These are phyloP conservation scores for Eilema caniola DNA, from an alignment of 2,888 invertebrate species.

Conservation along the genomic window DNA sequence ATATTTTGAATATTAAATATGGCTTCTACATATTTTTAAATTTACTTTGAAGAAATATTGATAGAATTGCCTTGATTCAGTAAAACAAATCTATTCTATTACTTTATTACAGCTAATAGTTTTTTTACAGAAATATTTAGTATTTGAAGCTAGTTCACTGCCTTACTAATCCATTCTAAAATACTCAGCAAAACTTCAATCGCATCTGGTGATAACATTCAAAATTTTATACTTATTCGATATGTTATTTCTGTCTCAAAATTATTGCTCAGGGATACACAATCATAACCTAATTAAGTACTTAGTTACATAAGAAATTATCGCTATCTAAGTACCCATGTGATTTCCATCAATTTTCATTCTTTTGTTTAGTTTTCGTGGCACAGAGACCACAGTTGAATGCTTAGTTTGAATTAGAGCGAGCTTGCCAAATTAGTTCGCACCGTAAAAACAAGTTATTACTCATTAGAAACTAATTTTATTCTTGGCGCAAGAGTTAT, in stretches of 20 bases:
- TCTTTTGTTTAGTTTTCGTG: slow-evolving; percentile 27
- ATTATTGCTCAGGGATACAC: slow-evolving; percentile 57
- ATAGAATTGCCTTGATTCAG: no score
- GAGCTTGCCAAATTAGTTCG: slow-evolving; percentile 37
- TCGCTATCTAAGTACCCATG: slow-evolving; percentile 19
- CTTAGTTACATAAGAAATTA: slow-evolving; percentile 21
- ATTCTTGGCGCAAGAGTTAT: slow-evolving; percentile 8
- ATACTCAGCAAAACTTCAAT: slow-evolving; percentile 7
- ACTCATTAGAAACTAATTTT: slow-evolving; percentile 31
- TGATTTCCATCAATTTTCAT: slow-evolving; percentile 34
- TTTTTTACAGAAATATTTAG: no score
- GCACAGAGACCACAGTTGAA: slow-evolving; percentile 19
- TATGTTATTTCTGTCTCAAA: slow-evolving; percentile 22
- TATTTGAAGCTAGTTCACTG: no score
- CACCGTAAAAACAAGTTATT: slow-evolving; percentile 23
- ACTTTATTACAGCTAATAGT: no score
- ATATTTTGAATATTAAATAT: background rate
- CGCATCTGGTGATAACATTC: slow-evolving; percentile 18
- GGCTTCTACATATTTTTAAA: background rate
- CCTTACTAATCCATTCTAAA: background rate
- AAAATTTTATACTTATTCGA: slow-evolving; percentile 8
- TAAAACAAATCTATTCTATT: no score
- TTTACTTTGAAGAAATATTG: background rate
- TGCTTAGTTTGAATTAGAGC: slow-evolving; percentile 15
- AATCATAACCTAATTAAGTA: slow-evolving; percentile 20